Conservation (phyloP, 2,113 vertebrate species). For the Hemichromis elongatus region DNA sequence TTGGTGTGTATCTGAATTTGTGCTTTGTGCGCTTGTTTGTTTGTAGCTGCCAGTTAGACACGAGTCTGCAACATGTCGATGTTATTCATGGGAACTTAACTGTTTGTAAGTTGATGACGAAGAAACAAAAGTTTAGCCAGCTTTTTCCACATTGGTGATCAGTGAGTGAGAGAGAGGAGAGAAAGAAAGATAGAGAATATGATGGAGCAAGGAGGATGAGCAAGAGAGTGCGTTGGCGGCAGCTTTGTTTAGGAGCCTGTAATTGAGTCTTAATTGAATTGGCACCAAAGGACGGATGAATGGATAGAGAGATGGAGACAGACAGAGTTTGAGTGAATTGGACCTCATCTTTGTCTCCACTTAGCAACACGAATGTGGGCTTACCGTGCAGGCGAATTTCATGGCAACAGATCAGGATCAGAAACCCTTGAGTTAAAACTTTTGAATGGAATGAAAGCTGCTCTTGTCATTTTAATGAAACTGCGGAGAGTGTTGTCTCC, state of each 20-base stretch:
- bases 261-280: conserved; percentile 87
- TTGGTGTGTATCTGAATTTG: not conserved
- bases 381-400: conserved; percentile 28
- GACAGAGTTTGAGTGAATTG: conserved; percentile 46
- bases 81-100: conserved; percentile 32
- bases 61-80: conserved; percentile 25
- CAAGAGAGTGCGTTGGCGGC: conserved; percentile 27
- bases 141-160: not conserved
- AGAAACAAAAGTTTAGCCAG: conserved; percentile 38
- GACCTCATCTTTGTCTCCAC: conserved; percentile 51
- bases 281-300: conserved; percentile 69
- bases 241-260: conserved; percentile 70
- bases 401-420: conserved; percentile 42
- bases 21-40: not conserved
- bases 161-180: not conserved
- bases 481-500: conserved; percentile 17
- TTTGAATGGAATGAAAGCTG: conserved; percentile 41
- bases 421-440: conserved; percentile 48
- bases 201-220: not conserved
- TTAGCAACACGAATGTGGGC: conserved; percentile 31
- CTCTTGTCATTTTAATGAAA: conserved; percentile 54
- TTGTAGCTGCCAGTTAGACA: not conserved
- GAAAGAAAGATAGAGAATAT: not conserved
- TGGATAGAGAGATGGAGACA: conserved; percentile 51
- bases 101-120: conserved; percentile 21